Percentiles rank a stretch among this genome's conserved stretches.
Evolutionary conservation across 2,888 invertebrate genomes (phyloP).

Genomic region (Luffia ferchaultella): DNA sequence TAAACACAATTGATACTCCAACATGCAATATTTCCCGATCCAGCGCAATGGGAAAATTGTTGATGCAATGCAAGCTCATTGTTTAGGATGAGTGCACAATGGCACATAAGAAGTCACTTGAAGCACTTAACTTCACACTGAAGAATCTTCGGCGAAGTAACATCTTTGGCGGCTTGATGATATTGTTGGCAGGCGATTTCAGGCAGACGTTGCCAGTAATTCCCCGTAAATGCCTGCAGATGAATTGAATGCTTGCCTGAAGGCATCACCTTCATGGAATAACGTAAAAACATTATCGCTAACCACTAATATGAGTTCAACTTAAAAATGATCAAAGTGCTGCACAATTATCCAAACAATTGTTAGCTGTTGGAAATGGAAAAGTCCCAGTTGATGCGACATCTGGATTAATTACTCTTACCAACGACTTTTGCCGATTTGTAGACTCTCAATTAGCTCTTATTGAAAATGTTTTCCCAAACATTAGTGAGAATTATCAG

Average conservation of each 20-base stretch:
- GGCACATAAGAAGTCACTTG: slow-evolving; percentile 16
- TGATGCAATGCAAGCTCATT: slow-evolving; percentile 7
- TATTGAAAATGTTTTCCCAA: slow-evolving; percentile 11
- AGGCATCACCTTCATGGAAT: slow-evolving; percentile 11
- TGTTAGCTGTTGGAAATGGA: slow-evolving; percentile 16
- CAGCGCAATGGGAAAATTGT: slow-evolving; percentile 3
- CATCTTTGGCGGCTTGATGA: slow-evolving; percentile 14
- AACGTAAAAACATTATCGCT: slow-evolving; percentile 8
- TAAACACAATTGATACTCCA: slow-evolving; percentile 7
- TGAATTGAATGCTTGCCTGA: slow-evolving; percentile 8
- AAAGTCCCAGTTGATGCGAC: slow-evolving; percentile 10
- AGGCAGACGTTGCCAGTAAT: slow-evolving; percentile 15
- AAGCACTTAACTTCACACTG: slow-evolving; percentile 11
- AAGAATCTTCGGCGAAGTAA: slow-evolving; percentile 9
- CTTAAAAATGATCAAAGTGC: slow-evolving; percentile 7
- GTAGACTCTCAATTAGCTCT: slow-evolving; percentile 11
- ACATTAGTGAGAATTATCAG: slow-evolving; percentile 12
- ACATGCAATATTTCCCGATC: slow-evolving; percentile 15
- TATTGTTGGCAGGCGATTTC: slow-evolving; percentile 17
- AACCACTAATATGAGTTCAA: slow-evolving; percentile 14
- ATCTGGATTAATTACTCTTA: slow-evolving; percentile 13
- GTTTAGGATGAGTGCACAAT: slow-evolving; percentile 20
- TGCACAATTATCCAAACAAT: slow-evolving; percentile 13
- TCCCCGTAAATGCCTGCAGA: slow-evolving; percentile 17
- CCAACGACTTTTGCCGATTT: slow-evolving; percentile 14